These are phyloP conservation scores for Gymnoscelis rufifasciata DNA, from an alignment of 2,888 invertebrate genomes.

Conservation along the genomic window DNA sequence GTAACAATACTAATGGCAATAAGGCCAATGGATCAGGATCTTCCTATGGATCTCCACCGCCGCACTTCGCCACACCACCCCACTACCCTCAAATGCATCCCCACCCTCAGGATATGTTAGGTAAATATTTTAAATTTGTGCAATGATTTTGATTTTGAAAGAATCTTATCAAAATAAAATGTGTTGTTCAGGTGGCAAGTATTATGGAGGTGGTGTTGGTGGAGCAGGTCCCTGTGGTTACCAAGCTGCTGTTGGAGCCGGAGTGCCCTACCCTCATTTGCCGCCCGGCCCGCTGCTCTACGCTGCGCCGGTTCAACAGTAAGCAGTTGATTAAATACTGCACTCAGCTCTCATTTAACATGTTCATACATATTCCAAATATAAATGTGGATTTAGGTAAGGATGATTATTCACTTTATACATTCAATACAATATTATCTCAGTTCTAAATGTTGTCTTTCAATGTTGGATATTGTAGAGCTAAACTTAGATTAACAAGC, in stretches of 20 bases:
- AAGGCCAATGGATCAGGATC: conserved; percentile 66
- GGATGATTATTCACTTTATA: conserved; percentile 24
- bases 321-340: conserved; percentile 43
- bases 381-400: conserved; percentile 30
- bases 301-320: conserved; percentile 86
- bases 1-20: conserved; percentile 56
- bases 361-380: conserved; percentile 30
- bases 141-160: no score
- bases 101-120: conserved; percentile 74
- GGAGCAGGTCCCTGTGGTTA: conserved; percentile 81
- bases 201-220: conserved; percentile 84
- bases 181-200: conserved; percentile 81
- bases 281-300: conserved; percentile 78
- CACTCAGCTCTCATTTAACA: conserved; percentile 21
- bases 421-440: conserved; percentile 23
- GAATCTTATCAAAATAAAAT: no score
- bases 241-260: conserved; percentile 82
- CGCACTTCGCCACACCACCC: conserved; percentile 67
- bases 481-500: conserved; percentile 30
- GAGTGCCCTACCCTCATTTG: conserved; percentile 81
- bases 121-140: conserved; percentile 33
- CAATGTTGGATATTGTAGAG: conserved; percentile 43
- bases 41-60: conserved; percentile 72
- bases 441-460: conserved; percentile 33
- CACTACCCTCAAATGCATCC: conserved; percentile 73